Conservation (phyloP, 2,888 invertebrate species). For the Dryobotodes eremita region DNA sequence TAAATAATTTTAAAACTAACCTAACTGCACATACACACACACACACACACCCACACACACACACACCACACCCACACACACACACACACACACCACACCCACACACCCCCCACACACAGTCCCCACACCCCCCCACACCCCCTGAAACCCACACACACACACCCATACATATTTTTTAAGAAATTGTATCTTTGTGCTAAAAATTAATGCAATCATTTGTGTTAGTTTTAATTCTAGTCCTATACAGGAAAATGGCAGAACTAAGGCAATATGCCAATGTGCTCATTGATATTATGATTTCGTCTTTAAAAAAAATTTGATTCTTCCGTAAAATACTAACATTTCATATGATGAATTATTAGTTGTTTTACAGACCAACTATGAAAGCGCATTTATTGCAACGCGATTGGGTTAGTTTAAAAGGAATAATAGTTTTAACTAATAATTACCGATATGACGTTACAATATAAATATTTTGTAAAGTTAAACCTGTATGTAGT, state of each 20-base stretch:
- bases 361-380: not conserved
- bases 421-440: too few species aligned
- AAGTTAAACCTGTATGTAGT: not conserved
- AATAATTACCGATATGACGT: not conserved
- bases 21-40: not conserved
- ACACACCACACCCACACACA: too few species aligned
- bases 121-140: too few species aligned
- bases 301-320: not conserved
- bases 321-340: not conserved
- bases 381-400: conserved; percentile 29
- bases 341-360: not conserved
- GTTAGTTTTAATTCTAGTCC: conserved; percentile 23
- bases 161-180: not conserved
- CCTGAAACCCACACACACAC: not conserved
- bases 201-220: not conserved
- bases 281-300: not conserved
- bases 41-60: too few species aligned
- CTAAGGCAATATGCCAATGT: not conserved
- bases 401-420: conserved; percentile 1
- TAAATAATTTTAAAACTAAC: not conserved
- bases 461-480: conserved; percentile 17
- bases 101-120: too few species aligned
- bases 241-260: conserved; percentile 6
- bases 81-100: too few species aligned
- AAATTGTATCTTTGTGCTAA: not conserved